Percentiles rank a stretch among this genome's conserved stretches.
phyloP scores from a whole-genome alignment of 2,113 vertebrate genomes.

The Spea multiplicata region DNA sequence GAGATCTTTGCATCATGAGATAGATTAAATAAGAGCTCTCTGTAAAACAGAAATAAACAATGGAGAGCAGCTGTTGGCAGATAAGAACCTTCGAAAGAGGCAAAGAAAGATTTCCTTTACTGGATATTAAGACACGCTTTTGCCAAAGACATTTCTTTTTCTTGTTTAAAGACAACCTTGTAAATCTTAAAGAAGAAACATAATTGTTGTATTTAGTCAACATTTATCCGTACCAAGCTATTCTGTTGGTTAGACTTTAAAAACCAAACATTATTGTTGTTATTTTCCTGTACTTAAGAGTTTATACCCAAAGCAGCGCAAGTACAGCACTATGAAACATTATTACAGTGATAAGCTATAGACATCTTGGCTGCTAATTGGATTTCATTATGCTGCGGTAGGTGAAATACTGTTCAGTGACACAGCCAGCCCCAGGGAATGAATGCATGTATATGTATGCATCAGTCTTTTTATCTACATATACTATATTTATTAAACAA shows the following conservation, averaged over 20 bases:
- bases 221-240: neutral
- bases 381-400: slow-evolving; percentile 17
- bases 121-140: neutral
- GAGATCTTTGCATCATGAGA: too few relatives aligned
- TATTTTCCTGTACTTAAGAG: neutral
- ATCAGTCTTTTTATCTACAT: neutral
- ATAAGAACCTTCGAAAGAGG: neutral
- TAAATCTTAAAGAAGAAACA: neutral
- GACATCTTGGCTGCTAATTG: slow-evolving; percentile 3
- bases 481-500: slow-evolving; percentile 34
- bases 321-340: neutral
- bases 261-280: neutral
- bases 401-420: slow-evolving; percentile 7
- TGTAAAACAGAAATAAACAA: too few relatives aligned
- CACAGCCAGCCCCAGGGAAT: slow-evolving; percentile 13
- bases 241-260: neutral
- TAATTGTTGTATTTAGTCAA: neutral
- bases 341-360: neutral
- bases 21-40: neutral
- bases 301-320: neutral
- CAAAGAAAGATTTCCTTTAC: neutral
- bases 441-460: slow-evolving; percentile 17
- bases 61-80: neutral
- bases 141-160: neutral
- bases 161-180: neutral